Evolutionary conservation across 2,113 vertebrate genomes (phyloP).

Genomic region (Speoplatyrhinus poulsoni): DNA sequence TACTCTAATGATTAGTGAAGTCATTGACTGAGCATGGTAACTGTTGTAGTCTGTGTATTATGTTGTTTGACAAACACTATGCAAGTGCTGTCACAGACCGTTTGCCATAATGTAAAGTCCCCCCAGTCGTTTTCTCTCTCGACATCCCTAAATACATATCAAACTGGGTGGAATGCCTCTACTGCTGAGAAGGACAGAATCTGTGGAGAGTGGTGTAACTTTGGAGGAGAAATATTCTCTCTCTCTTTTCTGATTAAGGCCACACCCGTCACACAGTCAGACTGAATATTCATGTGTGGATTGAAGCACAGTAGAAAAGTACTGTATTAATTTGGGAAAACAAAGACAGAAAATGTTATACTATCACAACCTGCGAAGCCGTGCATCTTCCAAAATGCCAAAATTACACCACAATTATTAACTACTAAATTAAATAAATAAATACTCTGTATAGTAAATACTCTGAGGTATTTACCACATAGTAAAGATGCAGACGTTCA

Average conservation of each 20-base stretch:
- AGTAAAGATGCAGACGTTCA: constrained; percentile 5
- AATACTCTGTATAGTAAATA: no score
- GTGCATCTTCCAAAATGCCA: background rate
- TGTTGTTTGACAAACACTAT: no score
- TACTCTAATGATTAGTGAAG: background rate
- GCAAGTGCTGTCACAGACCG: no score
- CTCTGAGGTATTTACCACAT: background rate
- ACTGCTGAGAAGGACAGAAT: background rate
- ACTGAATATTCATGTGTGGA: constrained; percentile 59
- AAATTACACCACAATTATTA: background rate
- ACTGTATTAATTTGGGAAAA: constrained; percentile 25
- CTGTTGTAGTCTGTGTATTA: no score
- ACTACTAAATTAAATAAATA: no score
- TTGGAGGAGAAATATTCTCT: no score
- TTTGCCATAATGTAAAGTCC: no score
- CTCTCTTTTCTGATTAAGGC: constrained; percentile 30
- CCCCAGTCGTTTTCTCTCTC: no score
- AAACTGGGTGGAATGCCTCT: no score
- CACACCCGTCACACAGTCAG: constrained; percentile 53
- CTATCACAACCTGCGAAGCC: background rate
- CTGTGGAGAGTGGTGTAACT: no score
- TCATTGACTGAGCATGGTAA: no score
- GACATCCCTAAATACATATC: no score
- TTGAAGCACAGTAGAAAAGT: constrained; percentile 35
- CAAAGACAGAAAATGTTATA: constrained; percentile 11